Evolutionary conservation across 2,797 vertebrate genomes (phyloP), one percentile per base, ranked within the genome.

Genomic region (Hoplostethus mediterraneus): DNA sequence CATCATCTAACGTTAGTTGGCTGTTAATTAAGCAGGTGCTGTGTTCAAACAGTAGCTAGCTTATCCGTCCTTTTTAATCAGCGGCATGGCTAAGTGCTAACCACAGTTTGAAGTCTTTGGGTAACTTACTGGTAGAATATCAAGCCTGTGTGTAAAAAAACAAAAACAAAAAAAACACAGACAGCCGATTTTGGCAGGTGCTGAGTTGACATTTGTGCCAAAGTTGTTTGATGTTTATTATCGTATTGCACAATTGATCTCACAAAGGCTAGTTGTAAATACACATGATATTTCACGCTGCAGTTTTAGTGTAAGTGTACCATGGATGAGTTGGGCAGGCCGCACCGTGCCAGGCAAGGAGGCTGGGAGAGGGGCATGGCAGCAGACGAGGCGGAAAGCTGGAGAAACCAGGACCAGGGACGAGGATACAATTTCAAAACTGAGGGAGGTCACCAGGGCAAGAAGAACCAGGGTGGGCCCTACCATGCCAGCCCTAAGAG

Each of bases 321-420:
- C 79, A 97, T 98, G 96, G 96, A 95, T 86, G 96, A 97, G 85
- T 86, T 91, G 10, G 84, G 92, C 82, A 96, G 95, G 86, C 67
- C 92, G 78, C 93, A 84, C 80, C 89, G 93, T 88, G 75, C 84
- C 47, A 96, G 93, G 85, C 93, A 93, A 74, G 73, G 84, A 0
- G 83, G 80, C 80, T 92, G 93, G 86, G 94, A 95, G 14, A 90
- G 87, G 49, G 94, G 90, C 60, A 36, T 76, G 75, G 17, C 88
- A 6, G 17, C 89, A 40, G 91, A 92, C 73, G 94, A 94, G 59
- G 84, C 92, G 2, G 93, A 95, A 54, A 89, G 83, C 58, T 95
- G 94, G 94, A 94, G 91, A 87, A 86, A 30, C 82, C 81, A 86
- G 63, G 95, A 95, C 69, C 94, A 91, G 33, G 90, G 88, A 62